These are phyloP conservation scores for Gopherus flavomarginatus DNA, from an alignment of 2,113 vertebrate genomes.

Conservation along the genomic window DNA sequence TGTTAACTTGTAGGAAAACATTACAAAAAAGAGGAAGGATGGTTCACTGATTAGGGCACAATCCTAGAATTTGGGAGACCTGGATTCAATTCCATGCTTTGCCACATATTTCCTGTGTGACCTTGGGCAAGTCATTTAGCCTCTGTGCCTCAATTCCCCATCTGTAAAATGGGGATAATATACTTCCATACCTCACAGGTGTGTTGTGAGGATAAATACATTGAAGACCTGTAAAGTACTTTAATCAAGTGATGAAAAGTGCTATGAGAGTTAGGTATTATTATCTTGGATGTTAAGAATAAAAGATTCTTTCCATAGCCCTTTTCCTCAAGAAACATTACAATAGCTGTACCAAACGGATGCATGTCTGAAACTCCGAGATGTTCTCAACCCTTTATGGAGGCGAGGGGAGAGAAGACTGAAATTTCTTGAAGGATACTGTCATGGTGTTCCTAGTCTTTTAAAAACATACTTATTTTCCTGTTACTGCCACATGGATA, in stretches of 20 bases:
- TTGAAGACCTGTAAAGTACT: background rate
- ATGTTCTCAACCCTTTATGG: background rate
- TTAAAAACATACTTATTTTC: accelerated
- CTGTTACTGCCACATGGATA: background rate
- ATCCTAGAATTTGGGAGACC: background rate
- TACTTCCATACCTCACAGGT: background rate
- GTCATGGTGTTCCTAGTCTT: background rate
- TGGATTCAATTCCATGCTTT: background rate
- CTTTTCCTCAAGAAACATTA: background rate
- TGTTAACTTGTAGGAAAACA: background rate
- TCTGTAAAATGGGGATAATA: background rate
- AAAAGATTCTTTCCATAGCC: background rate
- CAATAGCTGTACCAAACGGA: background rate
- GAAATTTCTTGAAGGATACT: background rate
- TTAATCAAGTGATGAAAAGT: background rate
- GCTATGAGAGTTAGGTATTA: background rate
- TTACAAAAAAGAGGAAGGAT: too few species aligned
- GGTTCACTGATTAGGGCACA: too few species aligned
- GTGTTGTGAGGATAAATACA: background rate
- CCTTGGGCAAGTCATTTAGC: background rate
- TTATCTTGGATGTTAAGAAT: background rate
- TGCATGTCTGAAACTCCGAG: background rate
- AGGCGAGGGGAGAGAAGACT: background rate
- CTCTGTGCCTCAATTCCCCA: background rate
- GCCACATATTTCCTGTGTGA: background rate